Conservation (phyloP, 2,113 vertebrate genomes). For the Ictalurus furcatus region DNA sequence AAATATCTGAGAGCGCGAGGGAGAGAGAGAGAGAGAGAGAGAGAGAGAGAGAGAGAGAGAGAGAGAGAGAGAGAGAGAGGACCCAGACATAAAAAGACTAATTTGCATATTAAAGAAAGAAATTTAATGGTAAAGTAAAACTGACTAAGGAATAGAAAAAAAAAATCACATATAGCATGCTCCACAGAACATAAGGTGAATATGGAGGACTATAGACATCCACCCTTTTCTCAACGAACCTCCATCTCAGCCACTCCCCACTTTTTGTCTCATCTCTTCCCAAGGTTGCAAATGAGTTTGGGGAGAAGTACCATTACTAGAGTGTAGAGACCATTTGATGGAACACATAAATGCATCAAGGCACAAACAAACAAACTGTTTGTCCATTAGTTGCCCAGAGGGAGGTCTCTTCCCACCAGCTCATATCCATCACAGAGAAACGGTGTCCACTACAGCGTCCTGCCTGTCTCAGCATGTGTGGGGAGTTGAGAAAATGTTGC, state of each 20-base stretch:
- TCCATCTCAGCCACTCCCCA: neutral
- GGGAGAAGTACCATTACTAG: constrained; percentile 45
- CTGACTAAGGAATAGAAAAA: neutral
- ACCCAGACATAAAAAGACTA: neutral
- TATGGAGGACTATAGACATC: neutral
- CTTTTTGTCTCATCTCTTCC: constrained; percentile 26
- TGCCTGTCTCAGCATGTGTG: constrained; percentile 37
- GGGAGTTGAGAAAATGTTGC: constrained; percentile 40
- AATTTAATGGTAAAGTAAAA: neutral
- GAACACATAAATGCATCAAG: constrained; percentile 55
- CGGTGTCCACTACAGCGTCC: constrained; percentile 40
- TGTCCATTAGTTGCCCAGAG: constrained; percentile 55
- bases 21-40: neutral
- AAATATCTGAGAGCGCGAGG: constrained; percentile 15
- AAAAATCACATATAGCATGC: no score
- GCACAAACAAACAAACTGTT: constrained; percentile 56
- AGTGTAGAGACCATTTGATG: constrained; percentile 52
- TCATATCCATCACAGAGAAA: constrained; percentile 54
- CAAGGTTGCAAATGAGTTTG: constrained; percentile 52
- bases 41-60: constrained; percentile 1
- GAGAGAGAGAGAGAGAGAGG: no score
- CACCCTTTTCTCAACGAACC: neutral
- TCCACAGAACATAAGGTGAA: neutral
- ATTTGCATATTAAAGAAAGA: neutral
- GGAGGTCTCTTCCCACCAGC: constrained; percentile 53